Base-by-base conservation (phyloP, 2,888 invertebrate genomes). In the Lacanobia wlatinum region DNA sequence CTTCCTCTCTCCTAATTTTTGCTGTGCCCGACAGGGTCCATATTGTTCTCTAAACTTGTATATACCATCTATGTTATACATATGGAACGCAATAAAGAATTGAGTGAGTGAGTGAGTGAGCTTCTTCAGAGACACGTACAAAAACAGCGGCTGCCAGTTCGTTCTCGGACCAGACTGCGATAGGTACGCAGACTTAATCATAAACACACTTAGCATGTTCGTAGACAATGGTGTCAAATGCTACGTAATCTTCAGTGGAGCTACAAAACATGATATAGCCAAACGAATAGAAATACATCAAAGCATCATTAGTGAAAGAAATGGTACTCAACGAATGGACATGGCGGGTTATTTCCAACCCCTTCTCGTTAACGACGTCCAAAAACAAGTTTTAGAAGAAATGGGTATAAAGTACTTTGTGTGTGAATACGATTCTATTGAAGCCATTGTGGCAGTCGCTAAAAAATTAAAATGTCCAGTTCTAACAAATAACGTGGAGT, bases 401-500 rank as follows among this genome's bases (percentile, higher is more conserved):
- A 76, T 89, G 43, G 69, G 72, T 5, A 87, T 90, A 21, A 84
- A 81, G 60, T 90, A 88, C 70, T 87, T 83, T 68, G 79, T 87
- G 18, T 82, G 84, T 16, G 87, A 88, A 73, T 84, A 86, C 59
- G 83, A 85, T 56, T 81, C 83, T 18, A 71, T 70, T 52, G 87
- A 84, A 73, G 80, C 81, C 0, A 80, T 90, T 6, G 59, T 90
- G 2, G 82, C 73, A 40, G 66, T 87, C 1, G 87, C 89, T 16
- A 85, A 73, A 66, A 76, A 78, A 59, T 77, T 82, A 9, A 76
- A 83, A 8, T 89, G 87, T 64, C 88, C 90, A 9, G 83, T 90
- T 14, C 40, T 90, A n/a, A 90, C 88, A 0, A 72, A 83, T 40
- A 84, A 85, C 16, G 40, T 87, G 21, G 90, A 90, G 52, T 87